Base-by-base conservation (phyloP, 2,113 vertebrate species). In the Hipposideros armiger region DNA sequence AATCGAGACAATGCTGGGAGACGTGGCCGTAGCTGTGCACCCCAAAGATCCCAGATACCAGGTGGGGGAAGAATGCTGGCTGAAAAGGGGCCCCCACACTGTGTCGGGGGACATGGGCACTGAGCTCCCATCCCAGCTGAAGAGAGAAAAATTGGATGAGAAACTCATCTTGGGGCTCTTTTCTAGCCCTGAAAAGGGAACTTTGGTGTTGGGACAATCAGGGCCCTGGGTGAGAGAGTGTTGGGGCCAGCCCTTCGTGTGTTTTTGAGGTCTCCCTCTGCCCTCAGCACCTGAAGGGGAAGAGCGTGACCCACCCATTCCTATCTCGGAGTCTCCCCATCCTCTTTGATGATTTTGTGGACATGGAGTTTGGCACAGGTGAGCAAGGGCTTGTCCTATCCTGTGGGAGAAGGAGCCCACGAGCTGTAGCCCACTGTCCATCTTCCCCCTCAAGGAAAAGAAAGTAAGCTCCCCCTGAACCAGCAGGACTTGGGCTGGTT, bases 1-100 rank as follows among this genome's bases (percentile, higher is more conserved):
- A 97, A 98, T 99, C 1, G 99, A 99, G 98, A 99, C 99, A 0
- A 99, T 99, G 99, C 97, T 99, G 90, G 99, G 99, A 70, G 99
- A 99, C 0, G 99, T 99, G 88, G 99, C 99, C 0, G 92, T 99
- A 1, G 99, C 99, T 1, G 99, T 99, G 62, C 99, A 99, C 92
- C 99, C 99, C 0, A 98, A 98, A 0, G 99, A 99, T 47, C 56
- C 98, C 92, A 98, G 99, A 85, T 99, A 99, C 96, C 99, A 98
- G 98, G 99, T 99, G 15, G 45, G 70, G 83, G 11, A 14, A 0
- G 64, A 28, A 2, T 28, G 13, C 32, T 50, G 36, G 36, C 24
- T 0, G 5, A 2, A 30, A 50, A 4, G 6, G 90, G 54, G 45
- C 28, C 30, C 66, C 62, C 13, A 13, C 7, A 0, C 67, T 66